Evolutionary conservation across 2,797 vertebrate species (phyloP).

Genomic region (Meda fulgida): DNA sequence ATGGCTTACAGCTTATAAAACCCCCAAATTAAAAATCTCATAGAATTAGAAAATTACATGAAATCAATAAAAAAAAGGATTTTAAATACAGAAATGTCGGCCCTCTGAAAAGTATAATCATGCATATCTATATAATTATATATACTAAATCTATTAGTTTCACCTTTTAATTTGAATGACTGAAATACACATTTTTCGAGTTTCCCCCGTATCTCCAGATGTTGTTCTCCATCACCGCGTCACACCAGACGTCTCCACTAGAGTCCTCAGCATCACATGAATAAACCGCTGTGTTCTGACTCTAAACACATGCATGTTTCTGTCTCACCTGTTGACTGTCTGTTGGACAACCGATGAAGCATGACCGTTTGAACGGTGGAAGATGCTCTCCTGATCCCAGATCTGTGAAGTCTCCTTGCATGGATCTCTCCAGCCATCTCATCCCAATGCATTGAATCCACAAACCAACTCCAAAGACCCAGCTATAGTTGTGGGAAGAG

Average conservation of each 20-base stretch:
- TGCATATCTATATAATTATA: no score
- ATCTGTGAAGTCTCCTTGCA: slow-evolving; percentile 65
- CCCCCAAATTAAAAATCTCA: no score
- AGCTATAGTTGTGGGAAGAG: neutral
- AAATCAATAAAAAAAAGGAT: no score
- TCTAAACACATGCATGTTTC: neutral
- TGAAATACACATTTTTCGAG: no score
- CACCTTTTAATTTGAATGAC: no score
- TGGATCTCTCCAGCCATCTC: slow-evolving; percentile 73
- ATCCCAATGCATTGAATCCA: slow-evolving; percentile 14
- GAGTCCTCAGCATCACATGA: neutral
- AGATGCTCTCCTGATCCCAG: slow-evolving; percentile 54
- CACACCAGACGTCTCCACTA: neutral
- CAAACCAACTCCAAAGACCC: neutral
- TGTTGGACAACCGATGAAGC: slow-evolving; percentile 21
- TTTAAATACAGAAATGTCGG: no score
- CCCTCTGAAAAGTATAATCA: no score
- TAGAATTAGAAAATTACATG: no score
- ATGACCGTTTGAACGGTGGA: neutral
- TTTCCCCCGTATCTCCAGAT: no score
- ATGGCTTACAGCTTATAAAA: no score
- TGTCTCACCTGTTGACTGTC: slow-evolving; percentile 44
- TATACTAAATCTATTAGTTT: no score
- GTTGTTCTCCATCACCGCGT: neutral
- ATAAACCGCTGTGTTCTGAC: no score